Evolutionary conservation across 2,888 invertebrate species (phyloP).

Genomic region (Drosophila buzzatii): DNA sequence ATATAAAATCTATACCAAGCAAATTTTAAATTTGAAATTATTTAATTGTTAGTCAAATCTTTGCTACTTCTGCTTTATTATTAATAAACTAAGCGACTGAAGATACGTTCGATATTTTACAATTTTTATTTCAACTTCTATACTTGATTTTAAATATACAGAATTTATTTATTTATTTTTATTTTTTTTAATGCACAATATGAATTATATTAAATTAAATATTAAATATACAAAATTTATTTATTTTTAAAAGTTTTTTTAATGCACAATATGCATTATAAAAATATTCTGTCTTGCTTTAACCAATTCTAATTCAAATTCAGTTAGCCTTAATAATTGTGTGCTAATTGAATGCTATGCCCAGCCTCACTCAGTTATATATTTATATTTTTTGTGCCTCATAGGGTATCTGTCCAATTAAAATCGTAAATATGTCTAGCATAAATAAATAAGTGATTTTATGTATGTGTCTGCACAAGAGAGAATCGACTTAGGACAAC

Average conservation of each 20-base stretch:
- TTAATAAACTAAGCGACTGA: too few relatives aligned
- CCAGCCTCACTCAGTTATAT: not conserved
- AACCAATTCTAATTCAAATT: not conserved
- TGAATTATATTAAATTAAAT: too few relatives aligned
- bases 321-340: not conserved
- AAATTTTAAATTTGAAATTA: not conserved
- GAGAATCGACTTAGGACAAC: constrained; percentile 39
- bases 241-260: not conserved
- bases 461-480: constrained; percentile 1
- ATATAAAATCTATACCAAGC: not conserved
- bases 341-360: not conserved
- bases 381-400: not conserved
- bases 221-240: too few relatives aligned
- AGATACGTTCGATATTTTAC: too few relatives aligned
- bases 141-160: too few relatives aligned
- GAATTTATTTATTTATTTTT: not conserved
- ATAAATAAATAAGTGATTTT: constrained; percentile 21
- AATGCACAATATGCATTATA: too few relatives aligned
- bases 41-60: not conserved
- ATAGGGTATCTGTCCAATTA: constrained; percentile 26
- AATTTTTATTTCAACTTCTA: not conserved
- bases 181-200: too few relatives aligned
- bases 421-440: constrained; percentile 2
- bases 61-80: not conserved
- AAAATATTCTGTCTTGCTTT: not conserved